Conservation (phyloP, 53 echinoderm and acorn worm genomes). For the Holothuria scabra region DNA sequence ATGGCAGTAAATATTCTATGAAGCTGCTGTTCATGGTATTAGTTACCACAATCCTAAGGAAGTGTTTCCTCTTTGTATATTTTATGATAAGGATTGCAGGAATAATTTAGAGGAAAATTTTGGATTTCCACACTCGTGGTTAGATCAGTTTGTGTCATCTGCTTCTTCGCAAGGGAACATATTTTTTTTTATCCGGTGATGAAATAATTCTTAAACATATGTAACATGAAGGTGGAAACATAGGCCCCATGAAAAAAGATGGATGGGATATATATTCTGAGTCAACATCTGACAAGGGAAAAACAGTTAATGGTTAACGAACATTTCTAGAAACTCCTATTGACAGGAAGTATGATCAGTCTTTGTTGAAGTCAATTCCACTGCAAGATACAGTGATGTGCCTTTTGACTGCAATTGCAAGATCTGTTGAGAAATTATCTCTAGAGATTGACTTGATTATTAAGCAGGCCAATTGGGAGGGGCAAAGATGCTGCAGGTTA, state of each 20-base stretch:
- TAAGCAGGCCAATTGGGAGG: not conserved
- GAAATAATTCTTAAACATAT: not conserved
- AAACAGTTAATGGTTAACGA: not conserved
- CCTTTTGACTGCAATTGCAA: not conserved
- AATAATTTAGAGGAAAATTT: constrained; percentile 26
- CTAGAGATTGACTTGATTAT: not conserved
- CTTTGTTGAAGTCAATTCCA: not conserved
- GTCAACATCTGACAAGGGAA: not conserved
- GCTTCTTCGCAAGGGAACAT: not conserved
- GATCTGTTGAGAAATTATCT: not conserved
- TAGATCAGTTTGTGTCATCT: not conserved
- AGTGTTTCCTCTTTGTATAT: constrained; percentile 2
- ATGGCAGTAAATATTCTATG: not conserved
- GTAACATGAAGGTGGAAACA: not conserved
- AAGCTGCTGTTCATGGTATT: constrained; percentile 2
- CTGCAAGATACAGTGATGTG: not conserved
- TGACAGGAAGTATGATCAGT: not conserved
- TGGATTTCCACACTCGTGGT: not conserved
- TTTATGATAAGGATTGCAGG: constrained; percentile 31
- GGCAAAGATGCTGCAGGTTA: not conserved
- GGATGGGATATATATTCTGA: not conserved
- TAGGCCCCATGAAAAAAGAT: not conserved
- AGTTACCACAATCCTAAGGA: constrained; percentile 15
- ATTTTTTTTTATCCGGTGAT: not conserved
- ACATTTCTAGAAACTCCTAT: not conserved